A percentile compares a stretch with the other conserved stretches of the same genome.
These are phyloP conservation scores for Lipotes vexillifer DNA, from an alignment of 2,113 vertebrate species.

Conservation along the genomic window DNA sequence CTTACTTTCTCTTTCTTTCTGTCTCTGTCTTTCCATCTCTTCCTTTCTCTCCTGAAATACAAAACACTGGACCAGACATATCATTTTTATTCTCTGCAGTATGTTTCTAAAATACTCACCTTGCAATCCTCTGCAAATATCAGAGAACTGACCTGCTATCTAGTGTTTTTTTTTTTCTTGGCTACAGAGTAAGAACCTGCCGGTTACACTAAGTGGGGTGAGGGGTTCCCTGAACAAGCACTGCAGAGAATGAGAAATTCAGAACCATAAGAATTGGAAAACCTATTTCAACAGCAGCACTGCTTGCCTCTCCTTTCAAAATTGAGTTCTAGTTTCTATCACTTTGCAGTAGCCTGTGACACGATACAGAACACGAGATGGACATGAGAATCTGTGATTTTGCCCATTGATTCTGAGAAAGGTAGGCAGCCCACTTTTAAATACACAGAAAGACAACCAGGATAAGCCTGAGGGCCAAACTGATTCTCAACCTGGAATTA, in stretches of 20 bases:
- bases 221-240: background rate
- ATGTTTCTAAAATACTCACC: background rate
- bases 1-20: background rate
- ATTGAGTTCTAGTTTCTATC: background rate
- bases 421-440: background rate
- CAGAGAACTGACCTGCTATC: background rate
- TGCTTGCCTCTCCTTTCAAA: background rate
- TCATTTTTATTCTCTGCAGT: background rate
- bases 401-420: background rate
- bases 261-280: rapidly evolving
- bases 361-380: background rate
- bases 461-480: background rate
- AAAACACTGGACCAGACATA: background rate
- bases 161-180: background rate
- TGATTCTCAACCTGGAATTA: background rate
- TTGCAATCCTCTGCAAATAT: background rate
- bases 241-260: background rate
- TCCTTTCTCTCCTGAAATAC: background rate
- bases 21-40: background rate
- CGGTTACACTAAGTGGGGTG: background rate
- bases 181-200: background rate
- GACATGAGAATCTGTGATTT: background rate
- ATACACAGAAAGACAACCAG: background rate
- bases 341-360: background rate
- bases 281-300: background rate